Base-by-base conservation (phyloP, 1,140 invertebrate genomes). In the Stenopsyche tienmushanensis region DNA sequence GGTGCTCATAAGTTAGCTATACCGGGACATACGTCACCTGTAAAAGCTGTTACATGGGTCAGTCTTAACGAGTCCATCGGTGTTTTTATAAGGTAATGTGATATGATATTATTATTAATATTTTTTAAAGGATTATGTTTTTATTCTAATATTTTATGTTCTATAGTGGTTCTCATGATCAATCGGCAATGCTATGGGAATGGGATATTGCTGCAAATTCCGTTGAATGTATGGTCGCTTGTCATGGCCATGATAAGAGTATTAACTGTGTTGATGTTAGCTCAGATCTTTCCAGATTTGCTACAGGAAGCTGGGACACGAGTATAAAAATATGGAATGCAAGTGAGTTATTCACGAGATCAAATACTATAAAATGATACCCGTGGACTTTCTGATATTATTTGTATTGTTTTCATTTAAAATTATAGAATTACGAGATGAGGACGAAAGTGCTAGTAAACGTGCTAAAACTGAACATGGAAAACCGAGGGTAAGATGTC, bases 291-390 rank as follows among this genome's bases (percentile, higher is more conserved):
- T 78, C 82, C 15, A 79, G 82, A 71, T 87, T 98, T 78, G 93
- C 90, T n/a, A 94, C 93, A 53, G 96, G 94, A 29, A 89, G 92
- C 23, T 98, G 94, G 93, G 96, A 98, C 75, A 89, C 84, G 15
- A 85, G 88, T 80, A 74, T 93, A 0, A 90, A 90, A 76, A 80
- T 92, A 58, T 92, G 90, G 90, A 90, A 87, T 55, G 81, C 88
- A 18, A 84, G 86, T 87, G 75, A 78, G 78, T 47, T 7, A 47
- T 47, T 47, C 44, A 7, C n/a, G n/a, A n/a, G n/a, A n/a, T n/a
- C n/a, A n/a, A n/a, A n/a, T n/a, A n/a, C n/a, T n/a, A n/a, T n/a
- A n/a, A n/a, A n/a, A n/a, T n/a, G n/a, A n/a, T n/a, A n/a, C n/a
- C n/a, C n/a, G n/a, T n/a, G n/a, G n/a, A n/a, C n/a, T n/a, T 15